phyloP scores from a whole-genome alignment of 2,888 invertebrate species.

The Drosophila melanosoma region DNA sequence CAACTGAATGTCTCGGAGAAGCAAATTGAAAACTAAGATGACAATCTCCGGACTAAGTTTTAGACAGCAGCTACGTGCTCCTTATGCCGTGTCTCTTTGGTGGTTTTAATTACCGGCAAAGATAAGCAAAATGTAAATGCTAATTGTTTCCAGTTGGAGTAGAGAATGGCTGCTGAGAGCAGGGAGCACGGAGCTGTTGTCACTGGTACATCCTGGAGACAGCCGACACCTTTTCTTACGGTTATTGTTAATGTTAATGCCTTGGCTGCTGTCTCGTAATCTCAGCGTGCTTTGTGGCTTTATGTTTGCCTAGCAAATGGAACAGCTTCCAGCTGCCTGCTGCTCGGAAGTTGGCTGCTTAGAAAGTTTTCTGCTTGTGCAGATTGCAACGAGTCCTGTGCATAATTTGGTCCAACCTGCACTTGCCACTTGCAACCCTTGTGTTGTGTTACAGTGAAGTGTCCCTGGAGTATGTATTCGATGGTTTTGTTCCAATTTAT shows the following conservation, averaged over 20 bases:
- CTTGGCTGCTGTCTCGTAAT: slow-evolving; percentile 56
- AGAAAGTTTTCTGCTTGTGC: slow-evolving; percentile 48
- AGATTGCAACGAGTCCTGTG: slow-evolving; percentile 38
- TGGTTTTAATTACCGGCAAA: slow-evolving; percentile 64
- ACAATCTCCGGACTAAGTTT: slow-evolving; percentile 58
- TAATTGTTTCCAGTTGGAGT: slow-evolving; percentile 62
- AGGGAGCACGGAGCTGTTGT: slow-evolving; percentile 12
- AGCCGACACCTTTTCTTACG: slow-evolving; percentile 76
- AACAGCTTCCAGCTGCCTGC: slow-evolving; percentile 72
- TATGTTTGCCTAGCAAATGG: slow-evolving; percentile 30
- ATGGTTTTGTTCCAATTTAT: slow-evolving; percentile 17
- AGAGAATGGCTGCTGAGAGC: neutral
- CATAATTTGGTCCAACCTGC: slow-evolving; percentile 37
- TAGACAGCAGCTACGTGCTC: slow-evolving; percentile 60
- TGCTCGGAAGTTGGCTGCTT: slow-evolving; percentile 24
- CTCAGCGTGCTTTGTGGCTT: slow-evolving; percentile 45
- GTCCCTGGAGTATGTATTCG: slow-evolving; percentile 63
- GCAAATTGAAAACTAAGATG: slow-evolving; percentile 69
- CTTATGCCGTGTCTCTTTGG: slow-evolving; percentile 60
- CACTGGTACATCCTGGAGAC: slow-evolving; percentile 59
- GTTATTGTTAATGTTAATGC: slow-evolving; percentile 63
- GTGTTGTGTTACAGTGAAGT: slow-evolving; percentile 11
- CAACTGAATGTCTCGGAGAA: slow-evolving; percentile 15
- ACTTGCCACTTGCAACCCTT: slow-evolving; percentile 55
- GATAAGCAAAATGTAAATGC: slow-evolving; percentile 76